Base-by-base conservation (phyloP, 2,113 vertebrate species). In the Dicaeum eximium region DNA sequence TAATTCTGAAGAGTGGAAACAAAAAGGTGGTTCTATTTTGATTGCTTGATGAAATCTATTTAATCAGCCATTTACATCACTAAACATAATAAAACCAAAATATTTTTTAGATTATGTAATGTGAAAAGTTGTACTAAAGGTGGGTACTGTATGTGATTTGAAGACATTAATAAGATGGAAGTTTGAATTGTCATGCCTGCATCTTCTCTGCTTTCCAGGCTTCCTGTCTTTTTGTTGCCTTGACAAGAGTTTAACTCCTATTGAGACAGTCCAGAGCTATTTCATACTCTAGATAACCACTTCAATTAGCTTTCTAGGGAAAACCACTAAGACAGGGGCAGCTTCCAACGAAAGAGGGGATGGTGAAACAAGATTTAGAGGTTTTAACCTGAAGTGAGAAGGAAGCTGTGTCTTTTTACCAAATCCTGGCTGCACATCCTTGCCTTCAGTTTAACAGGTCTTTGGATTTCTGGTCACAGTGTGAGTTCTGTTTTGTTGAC, bases 21-120 rank as follows among this genome's bases (percentile, higher is more conserved):
- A 79, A 91, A 95, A 80, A 83, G 86, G 61, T 89, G 72, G 27
- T 80, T 95, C 64, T 82, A 20, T 90, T 82, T 54, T 88, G 71
- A 66, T 66, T 95, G 79, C 44, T 94, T 12, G 25, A 88, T 94
- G 77, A 90, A 87, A 92, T 91, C 77, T 51, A 23, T 85, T 89
- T 93, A 89, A 94, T 90, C 60, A 90, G 77, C 15, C 24, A n/a
- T 79, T 95, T 92, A 48, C 20, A 56, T 92, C 51, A 45, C 77
- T 93, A 25, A 54, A 20, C 33, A 51, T 42, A 74, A 70, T 45
- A 91, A 75, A 93, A 88, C 80, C 22, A 83, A 91, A 96, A 62
- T 95, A 81, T 78, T 95, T 97, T 81, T 75, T 61, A 88, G 66
- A 45, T 80, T 90, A 78, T 11, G 50, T 93, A 84, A 91, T 67